phyloP scores from a whole-genome alignment of 2,888 invertebrate genomes.

The Oasisia sp. region DNA sequence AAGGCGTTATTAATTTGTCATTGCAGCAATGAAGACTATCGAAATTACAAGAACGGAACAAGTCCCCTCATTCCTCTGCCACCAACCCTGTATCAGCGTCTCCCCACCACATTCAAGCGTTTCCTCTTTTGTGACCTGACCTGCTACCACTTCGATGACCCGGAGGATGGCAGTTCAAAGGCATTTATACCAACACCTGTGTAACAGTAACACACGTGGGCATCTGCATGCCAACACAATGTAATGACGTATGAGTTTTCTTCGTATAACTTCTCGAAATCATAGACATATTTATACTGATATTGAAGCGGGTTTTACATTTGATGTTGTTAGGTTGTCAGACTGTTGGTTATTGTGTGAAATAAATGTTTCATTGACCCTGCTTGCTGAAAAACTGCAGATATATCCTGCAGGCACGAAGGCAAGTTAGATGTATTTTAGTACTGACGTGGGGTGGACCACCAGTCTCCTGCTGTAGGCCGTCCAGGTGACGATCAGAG shows the following conservation, averaged over 20 bases:
- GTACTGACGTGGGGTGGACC: not conserved
- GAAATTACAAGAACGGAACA: conserved; percentile 87
- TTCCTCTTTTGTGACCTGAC: conserved; percentile 42
- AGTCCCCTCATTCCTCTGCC: conserved; percentile 91
- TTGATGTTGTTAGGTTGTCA: not conserved
- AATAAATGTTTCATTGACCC: not conserved
- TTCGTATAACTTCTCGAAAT: not conserved
- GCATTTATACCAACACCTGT: not conserved
- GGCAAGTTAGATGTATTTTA: not conserved
- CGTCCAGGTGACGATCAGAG: not conserved
- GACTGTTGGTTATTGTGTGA: not conserved
- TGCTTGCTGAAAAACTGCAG: not conserved
- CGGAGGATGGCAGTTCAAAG: not conserved
- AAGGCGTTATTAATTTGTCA: not conserved
- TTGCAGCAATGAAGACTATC: conserved; percentile 83
- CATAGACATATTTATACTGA: not conserved
- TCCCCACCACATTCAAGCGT: conserved; percentile 69
- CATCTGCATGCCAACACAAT: not conserved
- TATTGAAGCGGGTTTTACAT: not conserved
- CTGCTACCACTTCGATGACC: not conserved
- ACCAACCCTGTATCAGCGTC: conserved; percentile 85
- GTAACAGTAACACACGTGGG: not conserved
- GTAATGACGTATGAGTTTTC: not conserved
- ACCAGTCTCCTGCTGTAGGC: not conserved
- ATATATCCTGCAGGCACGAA: too few species aligned